These are phyloP conservation scores for Falco biarmicus DNA, from an alignment of 2,797 vertebrate species.

Conservation along the genomic window DNA sequence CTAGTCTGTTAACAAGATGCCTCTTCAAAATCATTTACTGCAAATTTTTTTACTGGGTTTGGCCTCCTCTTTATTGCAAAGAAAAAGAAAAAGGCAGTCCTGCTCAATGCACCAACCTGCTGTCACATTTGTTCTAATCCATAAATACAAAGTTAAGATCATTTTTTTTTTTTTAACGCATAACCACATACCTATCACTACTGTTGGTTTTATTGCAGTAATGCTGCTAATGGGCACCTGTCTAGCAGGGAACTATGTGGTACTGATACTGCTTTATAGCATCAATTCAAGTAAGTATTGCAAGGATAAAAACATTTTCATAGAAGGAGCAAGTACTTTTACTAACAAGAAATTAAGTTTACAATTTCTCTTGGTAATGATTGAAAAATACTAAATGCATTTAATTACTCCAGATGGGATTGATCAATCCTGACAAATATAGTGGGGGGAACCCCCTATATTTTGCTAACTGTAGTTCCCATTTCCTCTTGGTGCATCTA, in stretches of 20 bases:
- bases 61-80: neutral
- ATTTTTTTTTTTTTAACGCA: neutral
- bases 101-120: neutral
- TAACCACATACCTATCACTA: neutral
- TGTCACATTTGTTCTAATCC: neutral
- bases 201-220: constrained; percentile 47
- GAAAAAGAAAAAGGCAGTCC: neutral
- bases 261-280: neutral
- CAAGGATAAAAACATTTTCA: neutral
- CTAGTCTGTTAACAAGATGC: neutral
- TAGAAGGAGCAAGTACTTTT: neutral
- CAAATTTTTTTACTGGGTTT: neutral
- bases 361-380: neutral
- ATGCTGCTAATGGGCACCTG: neutral
- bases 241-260: neutral
- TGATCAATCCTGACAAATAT: neutral
- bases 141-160: neutral
- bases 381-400: neutral
- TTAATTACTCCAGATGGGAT: neutral
- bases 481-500: neutral
- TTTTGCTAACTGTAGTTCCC: neutral
- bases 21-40: neutral
- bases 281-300: constrained; percentile 49
- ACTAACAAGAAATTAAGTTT: neutral
- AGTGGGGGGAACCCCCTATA: too few relatives aligned